Base-by-base conservation (phyloP, 1,140 invertebrate genomes). In the Macrosteles quadrilineatus region DNA sequence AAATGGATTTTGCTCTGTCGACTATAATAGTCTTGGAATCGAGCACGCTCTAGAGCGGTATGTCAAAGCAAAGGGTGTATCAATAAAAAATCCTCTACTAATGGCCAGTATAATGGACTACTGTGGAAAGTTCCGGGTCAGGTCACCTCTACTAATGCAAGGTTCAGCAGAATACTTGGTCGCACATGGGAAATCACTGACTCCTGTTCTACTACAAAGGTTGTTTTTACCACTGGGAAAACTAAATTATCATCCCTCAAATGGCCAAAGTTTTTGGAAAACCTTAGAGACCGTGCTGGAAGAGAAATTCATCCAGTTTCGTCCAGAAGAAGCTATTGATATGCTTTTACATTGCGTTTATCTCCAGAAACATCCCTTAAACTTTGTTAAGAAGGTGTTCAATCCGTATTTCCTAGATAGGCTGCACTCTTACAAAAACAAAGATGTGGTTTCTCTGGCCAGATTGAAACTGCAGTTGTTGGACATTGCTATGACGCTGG, bases 281-380 rank as follows among this genome's bases (percentile, higher is more conserved):
- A 73, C 74, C 21, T 77, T 87, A 17, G 88, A 91, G 77, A 75
- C 80, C 40, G 75, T 81, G n/a, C 73, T 91, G 1, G 75, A 83
- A 57, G 77, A 83, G 53, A 87, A 87, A 70, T 88, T 90, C 78
- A 74, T 82, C 19, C 83, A 87, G 73, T 85, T 92, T 40, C 80
- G 79, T 55, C 76, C 84, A n/a, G 82, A 84, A 69, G 84, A 89
- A 73, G 75, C 86, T 3, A 74, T 88, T 25, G 85, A 88, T 70
- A 83, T 91, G 59, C 76, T 91, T 32, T 78, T 91, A 9, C 83
- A 87, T 3, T 90, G 87, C 76, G 81, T 88, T 45, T 91, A 89
- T 79, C 75, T 90, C 17, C 80, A 86, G 66, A 85, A 86, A 74
- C 86, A 86, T 79, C 90, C 90, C 9, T 47, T 87, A 0, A 86